Evolutionary conservation across 2,113 vertebrate genomes (phyloP).

Genomic region (Paraplagusia blochii): DNA sequence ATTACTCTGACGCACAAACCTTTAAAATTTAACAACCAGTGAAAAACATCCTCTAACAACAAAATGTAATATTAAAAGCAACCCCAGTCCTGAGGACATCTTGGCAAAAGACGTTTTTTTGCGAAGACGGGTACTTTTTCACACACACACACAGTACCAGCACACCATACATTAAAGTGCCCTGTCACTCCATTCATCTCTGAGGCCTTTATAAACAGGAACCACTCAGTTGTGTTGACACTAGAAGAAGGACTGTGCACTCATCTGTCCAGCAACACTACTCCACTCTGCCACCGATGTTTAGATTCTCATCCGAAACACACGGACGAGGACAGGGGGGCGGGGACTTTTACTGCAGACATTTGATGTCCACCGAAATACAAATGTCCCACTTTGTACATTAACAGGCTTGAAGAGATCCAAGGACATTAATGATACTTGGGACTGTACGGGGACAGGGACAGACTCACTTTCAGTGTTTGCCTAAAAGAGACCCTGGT

Average conservation of each 20-base stretch:
- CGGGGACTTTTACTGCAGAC: conserved; percentile 8
- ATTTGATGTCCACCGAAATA: background rate
- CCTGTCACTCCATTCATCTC: conserved; percentile 53
- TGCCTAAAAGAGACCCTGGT: no score
- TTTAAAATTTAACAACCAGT: no score
- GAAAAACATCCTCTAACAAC: no score
- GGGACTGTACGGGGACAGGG: background rate
- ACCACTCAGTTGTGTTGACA: conserved; percentile 64
- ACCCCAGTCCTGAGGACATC: no score
- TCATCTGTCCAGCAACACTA: conserved; percentile 46
- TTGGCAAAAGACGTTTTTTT: background rate
- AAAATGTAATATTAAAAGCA: no score
- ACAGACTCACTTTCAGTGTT: no score
- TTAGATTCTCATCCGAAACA: conserved; percentile 49
- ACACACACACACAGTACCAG: background rate
- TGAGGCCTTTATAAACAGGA: conserved; percentile 67
- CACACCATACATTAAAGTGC: conserved; percentile 27
- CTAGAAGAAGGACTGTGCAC: conserved; percentile 53
- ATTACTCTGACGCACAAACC: no score
- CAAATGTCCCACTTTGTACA: conserved; percentile 28
- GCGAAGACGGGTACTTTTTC: conserved; percentile 7
- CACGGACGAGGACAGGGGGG: conserved; percentile 18
- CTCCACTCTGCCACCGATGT: conserved; percentile 58
- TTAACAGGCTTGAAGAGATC: conserved; percentile 5
- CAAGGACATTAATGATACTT: background rate